Evolutionary conservation across 2,888 invertebrate genomes (phyloP), one percentile per base, ranked within the genome.

Genomic region (Dasypolia templi): DNA sequence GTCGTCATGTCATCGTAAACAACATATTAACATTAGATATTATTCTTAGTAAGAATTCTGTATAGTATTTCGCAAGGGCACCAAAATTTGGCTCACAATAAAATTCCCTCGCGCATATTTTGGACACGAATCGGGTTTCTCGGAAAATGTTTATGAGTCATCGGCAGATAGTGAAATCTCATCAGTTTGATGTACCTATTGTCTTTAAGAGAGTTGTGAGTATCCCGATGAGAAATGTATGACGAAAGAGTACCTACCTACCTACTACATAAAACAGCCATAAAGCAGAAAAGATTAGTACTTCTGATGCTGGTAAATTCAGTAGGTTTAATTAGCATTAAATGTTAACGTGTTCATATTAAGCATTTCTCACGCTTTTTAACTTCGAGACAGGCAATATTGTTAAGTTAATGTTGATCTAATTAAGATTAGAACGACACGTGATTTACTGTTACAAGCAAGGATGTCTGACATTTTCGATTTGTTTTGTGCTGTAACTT

Each of bases 281-380:
- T 26, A 22, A 39, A 44, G 12, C 14, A n/a, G 26, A 55, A 51
- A 22, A 51, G 4, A 14, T 14, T 71, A 55, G 3, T 0, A 26
- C 17, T 3, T 35, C 35, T 35, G 29, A 14, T 32, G 32, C 58
- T 61, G 26, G 55, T 63, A 64, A 68, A 71, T 51, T 49, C 72
- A 75, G 32, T 58, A 65, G 14, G 26, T 66, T 74, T 58, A 73
- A 75, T 80, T 77, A 73, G 69, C 75, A 72, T 82, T 62, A 58
- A 68, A 78, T 71, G 75, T 75, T 79, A 79, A 69, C 63, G 59
- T 61, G 74, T 74, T 63, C 35, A 32, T 79, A 68, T 72, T 74
- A 55, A 61, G 69, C 74, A 79, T 81, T 74, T 84, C 81, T 81
- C 78, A 85, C 84, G 81, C 67, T 83, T 83, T 75, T 85, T 75